Conservation (phyloP, 2,797 vertebrate genomes). For the Argya squamiceps region DNA sequence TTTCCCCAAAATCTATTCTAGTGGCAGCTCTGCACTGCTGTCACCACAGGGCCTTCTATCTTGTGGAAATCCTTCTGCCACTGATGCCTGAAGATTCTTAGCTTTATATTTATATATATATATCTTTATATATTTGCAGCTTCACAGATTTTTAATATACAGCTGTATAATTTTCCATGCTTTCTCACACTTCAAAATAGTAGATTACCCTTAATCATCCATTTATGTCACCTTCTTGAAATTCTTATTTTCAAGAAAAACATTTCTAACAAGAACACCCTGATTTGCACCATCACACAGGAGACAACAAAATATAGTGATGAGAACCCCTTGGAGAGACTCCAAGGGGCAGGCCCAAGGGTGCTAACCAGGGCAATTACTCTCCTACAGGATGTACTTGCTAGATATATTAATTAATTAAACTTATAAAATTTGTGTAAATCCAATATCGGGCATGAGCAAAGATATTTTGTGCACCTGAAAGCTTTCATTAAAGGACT, state of each 20-base stretch:
- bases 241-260: not conserved
- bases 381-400: not conserved
- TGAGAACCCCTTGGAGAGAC: not conserved
- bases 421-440: not conserved
- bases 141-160: not conserved
- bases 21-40: not conserved
- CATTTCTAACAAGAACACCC: not conserved
- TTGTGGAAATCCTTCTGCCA: not conserved
- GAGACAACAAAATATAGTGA: not conserved
- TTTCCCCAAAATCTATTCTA: not conserved
- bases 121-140: not conserved
- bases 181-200: not conserved
- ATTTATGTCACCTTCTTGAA: not conserved
- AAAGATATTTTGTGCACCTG: not conserved
- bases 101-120: not conserved
- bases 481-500: not conserved
- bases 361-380: not conserved
- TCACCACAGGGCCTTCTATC: not conserved
- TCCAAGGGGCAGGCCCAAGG: not conserved
- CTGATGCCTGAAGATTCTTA: not conserved
- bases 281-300: not conserved
- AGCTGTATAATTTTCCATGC: not conserved
- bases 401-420: not conserved
- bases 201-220: not conserved
- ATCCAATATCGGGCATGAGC: accelerated